Percentiles rank a stretch among this genome's conserved stretches.
Conservation (phyloP, 2,888 invertebrate genomes). For the Papilio elwesi region DNA sequence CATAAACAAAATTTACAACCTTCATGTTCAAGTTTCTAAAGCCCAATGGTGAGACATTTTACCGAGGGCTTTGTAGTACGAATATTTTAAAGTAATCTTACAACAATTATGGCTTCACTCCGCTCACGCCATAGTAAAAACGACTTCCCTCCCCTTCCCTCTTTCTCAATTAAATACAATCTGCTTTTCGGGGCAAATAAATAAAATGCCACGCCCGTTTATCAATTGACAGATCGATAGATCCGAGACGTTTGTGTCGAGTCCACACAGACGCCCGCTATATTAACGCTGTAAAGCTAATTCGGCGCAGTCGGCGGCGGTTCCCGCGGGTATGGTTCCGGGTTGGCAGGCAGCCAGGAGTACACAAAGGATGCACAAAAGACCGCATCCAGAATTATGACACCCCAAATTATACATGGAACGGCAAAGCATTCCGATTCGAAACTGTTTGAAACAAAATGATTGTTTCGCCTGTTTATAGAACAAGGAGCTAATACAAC, state of each 20-base stretch:
- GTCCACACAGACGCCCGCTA: neutral
- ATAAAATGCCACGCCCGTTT: no score
- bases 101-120: no score
- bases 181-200: no score
- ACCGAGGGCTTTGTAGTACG: no score
- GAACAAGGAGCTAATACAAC: neutral
- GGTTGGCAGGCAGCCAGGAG: conserved; percentile 69
- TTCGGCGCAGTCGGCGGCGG: conserved; percentile 43
- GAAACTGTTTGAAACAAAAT: neutral
- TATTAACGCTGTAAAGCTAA: conserved; percentile 41
- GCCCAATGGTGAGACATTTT: no score
- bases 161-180: no score
- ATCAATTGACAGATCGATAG: neutral
- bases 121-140: no score
- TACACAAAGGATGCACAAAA: conserved; percentile 71
- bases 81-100: no score
- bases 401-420: conserved; percentile 45
- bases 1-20: no score
- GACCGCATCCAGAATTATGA: conserved; percentile 58
- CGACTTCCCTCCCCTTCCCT: no score
- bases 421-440: neutral
- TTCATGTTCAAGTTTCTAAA: no score
- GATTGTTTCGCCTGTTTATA: neutral
- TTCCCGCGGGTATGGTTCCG: conserved; percentile 58
- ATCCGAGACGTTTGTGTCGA: neutral